A percentile compares a stretch with the other conserved stretches of the same genome.
Conservation (phyloP, 2,113 vertebrate genomes). For the Glareola pratincola region DNA sequence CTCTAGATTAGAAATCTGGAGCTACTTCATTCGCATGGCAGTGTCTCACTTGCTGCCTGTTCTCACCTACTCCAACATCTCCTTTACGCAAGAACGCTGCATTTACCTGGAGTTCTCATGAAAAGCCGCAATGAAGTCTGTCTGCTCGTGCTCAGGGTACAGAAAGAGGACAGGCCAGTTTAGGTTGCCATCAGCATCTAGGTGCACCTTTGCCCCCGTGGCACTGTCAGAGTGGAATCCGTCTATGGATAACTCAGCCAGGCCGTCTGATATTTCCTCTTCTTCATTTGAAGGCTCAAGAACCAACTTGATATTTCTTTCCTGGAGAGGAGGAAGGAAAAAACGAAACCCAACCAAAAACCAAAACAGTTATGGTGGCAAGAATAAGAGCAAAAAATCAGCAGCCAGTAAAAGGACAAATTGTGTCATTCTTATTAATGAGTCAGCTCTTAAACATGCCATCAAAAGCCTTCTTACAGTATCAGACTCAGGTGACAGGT, state of each 20-base stretch:
- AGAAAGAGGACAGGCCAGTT: conserved; percentile 94
- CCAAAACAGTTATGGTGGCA: not conserved
- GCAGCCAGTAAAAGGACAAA: not conserved
- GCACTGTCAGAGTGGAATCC: conserved; percentile 76
- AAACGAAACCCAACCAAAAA: not conserved
- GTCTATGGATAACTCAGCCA: conserved; percentile 73
- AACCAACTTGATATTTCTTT: conserved; percentile 82
- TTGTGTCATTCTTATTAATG: not conserved
- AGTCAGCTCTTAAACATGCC: not conserved
- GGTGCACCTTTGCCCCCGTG: conserved; percentile 76
- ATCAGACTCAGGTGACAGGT: not conserved
- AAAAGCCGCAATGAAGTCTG: conserved; percentile 91
- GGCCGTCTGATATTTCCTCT: conserved; percentile 53
- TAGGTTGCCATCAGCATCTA: conserved; percentile 82
- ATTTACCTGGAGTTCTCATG: conserved; percentile 85
- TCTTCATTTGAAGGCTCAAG: conserved; percentile 54
- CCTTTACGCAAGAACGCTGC: rapidly evolving
- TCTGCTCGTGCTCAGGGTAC: conserved; percentile 91
- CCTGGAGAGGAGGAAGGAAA: conserved; percentile 59
- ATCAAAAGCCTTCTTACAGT: not conserved
- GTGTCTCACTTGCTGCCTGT: not conserved
- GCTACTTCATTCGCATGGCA: not conserved
- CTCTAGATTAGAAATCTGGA: not conserved
- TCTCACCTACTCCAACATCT: not conserved
- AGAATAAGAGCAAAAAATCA: not conserved